Conservation (phyloP, 2,888 invertebrate genomes). For the Pecten maximus region DNA sequence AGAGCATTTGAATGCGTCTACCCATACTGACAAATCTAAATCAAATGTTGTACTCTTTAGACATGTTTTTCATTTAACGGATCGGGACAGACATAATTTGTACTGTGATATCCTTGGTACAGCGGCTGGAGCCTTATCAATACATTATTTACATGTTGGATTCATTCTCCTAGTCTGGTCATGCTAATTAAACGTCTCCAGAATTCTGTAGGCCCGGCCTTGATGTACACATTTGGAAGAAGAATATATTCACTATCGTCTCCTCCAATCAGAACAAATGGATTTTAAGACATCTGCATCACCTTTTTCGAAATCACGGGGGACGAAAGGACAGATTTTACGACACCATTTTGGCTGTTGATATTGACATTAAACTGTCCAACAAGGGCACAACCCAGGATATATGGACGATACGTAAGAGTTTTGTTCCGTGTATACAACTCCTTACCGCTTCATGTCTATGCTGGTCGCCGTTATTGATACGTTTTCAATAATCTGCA, state of each 20-base stretch:
- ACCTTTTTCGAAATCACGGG: background rate
- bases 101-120: too few species aligned
- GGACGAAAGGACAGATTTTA: background rate
- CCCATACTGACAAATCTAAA: too few species aligned
- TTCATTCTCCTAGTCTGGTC: too few species aligned
- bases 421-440: background rate
- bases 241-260: background rate
- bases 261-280: slow-evolving; percentile 5
- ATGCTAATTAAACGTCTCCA: background rate
- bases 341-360: background rate
- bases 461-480: background rate
- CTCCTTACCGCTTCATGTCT: slow-evolving; percentile 1
- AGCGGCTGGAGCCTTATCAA: too few species aligned
- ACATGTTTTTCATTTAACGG: too few species aligned
- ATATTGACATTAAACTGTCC: background rate
- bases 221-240: background rate
- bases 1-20: too few species aligned
- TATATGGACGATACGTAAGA: background rate
- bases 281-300: background rate
- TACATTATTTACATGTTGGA: too few species aligned
- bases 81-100: too few species aligned
- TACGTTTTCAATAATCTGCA: background rate
- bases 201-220: background rate
- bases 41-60: too few species aligned
- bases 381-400: background rate